Base-by-base conservation (phyloP, 2,113 vertebrate species). In the Caracal caracal region DNA sequence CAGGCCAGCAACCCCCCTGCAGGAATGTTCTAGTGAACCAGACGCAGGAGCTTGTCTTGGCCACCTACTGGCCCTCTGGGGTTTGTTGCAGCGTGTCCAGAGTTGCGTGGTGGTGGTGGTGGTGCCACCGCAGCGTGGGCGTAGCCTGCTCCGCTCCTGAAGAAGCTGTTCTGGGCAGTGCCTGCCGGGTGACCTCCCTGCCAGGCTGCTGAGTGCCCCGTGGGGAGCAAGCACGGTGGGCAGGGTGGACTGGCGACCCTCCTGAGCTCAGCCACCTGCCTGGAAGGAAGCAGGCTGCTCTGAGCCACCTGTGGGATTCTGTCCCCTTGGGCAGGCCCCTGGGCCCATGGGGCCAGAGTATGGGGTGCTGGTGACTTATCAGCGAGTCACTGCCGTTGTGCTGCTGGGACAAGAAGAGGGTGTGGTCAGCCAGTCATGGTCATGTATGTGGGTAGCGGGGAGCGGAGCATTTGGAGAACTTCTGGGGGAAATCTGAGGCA, bases 371-470 rank as follows among this genome's bases (percentile, higher is more conserved):
- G 35, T 4, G 40, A 30, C 1, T 59, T 16, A 56, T 8, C 16
- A 17, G 43, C 8, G 10, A 8, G 76, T 81, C 80, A 3, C 28
- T 16, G 59, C 88, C n/a, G 0, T 11, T 43, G 22, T 6, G 35
- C 61, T 11, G 5, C 9, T 70, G 78, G 84, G 26, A 8, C 13
- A 13, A 19, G 66, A 43, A 51, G 59, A 88, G 19, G 40, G 40
- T 92, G 92, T 93, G n/a, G 22, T 95, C 79, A 93, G 53, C 79
- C 26, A 6, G 83, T 96, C 96, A 90, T 4, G 24, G 75, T 90
- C 87, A 90, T 87, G 56, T 95, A 86, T 35, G 9, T 37, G 47
- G 59, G 51, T 51, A 53, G 12, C 6, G 10, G 79, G 78, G 43
- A 95, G 89, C 22, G 1, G 82, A 28, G 17, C 10, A 2, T 28